Base-by-base conservation (phyloP, 2,113 vertebrate genomes). In the Alethe diademata region DNA sequence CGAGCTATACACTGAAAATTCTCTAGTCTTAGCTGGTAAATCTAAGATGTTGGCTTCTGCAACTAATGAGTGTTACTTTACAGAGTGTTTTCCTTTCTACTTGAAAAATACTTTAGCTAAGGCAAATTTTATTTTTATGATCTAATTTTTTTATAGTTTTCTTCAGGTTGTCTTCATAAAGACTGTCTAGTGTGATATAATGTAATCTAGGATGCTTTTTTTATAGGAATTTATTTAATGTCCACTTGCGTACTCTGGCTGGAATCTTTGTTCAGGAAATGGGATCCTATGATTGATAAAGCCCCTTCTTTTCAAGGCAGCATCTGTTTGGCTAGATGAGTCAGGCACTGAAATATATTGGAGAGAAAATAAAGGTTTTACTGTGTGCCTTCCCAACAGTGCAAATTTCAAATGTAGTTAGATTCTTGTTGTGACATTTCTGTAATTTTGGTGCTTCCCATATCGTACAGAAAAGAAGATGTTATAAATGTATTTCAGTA, bases 261-360 rank as follows among this genome's bases (percentile, higher is more conserved):
- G 73, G 40, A 82, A 67, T 83, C 40, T 88, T 88, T 47, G 57
- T 95, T 88, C 88, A 92, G 92, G 89, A 97, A 97, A 78, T 87
- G 42, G 43, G 76, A 58, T 58, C 40, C 31, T 64, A 6, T 73
- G 81, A 64, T 89, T 84, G 85, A 95, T 92, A 90, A 96, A 94
- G n/a, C 19, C n/a, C 11, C 33, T 84, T 93, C 67, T 97, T 96
- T 88, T 92, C 88, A 90, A 83, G 75, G 75, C 54, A 88, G 42
- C 92, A 82, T 95, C 73, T 92, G 62, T 93, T 95, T 96, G 93
- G 83, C 88, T 94, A 76, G 48, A 84, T 71, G 50, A 88, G 83
- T 76, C 62, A 47, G 69, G 33, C 79, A 57, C 80, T 92, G 92
- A 78, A 88, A 91, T 94, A 64, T 78, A 78, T 62, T 61, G 29